Evolutionary conservation across 2,113 vertebrate genomes (phyloP), one percentile per base, ranked within the genome.

Genomic region (Saccopteryx bilineata): DNA sequence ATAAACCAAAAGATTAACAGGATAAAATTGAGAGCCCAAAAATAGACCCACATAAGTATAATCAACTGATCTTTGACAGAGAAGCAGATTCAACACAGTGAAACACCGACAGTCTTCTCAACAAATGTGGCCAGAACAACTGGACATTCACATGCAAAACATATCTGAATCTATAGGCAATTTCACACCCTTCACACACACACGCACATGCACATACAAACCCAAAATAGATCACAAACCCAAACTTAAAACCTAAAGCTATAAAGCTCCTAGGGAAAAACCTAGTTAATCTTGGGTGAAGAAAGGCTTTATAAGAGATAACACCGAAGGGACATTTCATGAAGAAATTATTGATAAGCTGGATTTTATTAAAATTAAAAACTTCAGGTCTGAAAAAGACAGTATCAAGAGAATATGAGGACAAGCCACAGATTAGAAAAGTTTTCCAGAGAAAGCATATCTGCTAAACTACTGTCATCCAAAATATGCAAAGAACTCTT

Each of bases 401-500:
- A 84, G 65, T 93, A n/a, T 80, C 24, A 87, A 72, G 13, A 74
- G 46, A 87, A 87, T 63, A n/a, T 72, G 18, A 93, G 71, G 24
- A 74, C 9, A 46, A 61, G 65, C 18, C 56, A 87, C 23, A 72
- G 8, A n/a, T 7, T 46, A 2, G 9, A 60, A 72, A 31, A 56
- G 63, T 87, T 87, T 56, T 10, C 19, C 61, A 74, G 39, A 39
- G 39, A 81, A 87, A 48, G 56, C 5, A 68, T 6, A 63, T 65
- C 14, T 56, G 48, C 33, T 66, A 60, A 52, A 87, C 31, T 54
- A 39, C 31, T 24, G 23, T 80, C 54, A 60, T 31, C 9, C 66
- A 33, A 61, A 61, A 91, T 33, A 81, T 13, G 26, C 4, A 52
- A 33, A 72, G 10, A 85, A 33, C 8, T 26, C 50, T 68, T 85